These are phyloP conservation scores for Porites rus DNA, from an alignment of 92 coral and sea anemone species.

Conservation along the genomic window DNA sequence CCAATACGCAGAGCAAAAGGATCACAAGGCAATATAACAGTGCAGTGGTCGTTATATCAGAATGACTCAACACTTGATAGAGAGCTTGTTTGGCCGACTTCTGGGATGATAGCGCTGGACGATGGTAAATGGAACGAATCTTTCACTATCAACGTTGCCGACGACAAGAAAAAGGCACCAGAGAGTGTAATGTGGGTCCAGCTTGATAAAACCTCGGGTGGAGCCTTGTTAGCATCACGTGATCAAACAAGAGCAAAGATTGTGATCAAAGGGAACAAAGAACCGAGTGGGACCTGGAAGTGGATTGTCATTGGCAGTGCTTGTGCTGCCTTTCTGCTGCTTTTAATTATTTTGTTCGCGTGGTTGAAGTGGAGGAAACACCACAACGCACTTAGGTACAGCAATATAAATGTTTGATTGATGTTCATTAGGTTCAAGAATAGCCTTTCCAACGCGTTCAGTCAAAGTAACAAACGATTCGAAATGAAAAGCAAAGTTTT, in stretches of 20 bases:
- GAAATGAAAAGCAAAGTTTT: no score
- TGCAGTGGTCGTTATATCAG: slow-evolving; percentile 75
- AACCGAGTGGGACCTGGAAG: not conserved
- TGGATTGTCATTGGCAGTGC: slow-evolving; percentile 75
- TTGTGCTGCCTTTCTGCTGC: slow-evolving; percentile 35
- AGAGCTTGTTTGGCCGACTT: slow-evolving; percentile 72
- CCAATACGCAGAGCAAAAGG: slow-evolving; percentile 88
- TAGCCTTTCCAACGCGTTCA: no score
- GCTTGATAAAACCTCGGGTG: slow-evolving; percentile 63
- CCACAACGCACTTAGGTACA: slow-evolving; percentile 29
- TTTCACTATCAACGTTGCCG: slow-evolving; percentile 57
- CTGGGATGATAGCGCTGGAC: slow-evolving; percentile 60
- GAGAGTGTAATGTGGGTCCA: slow-evolving; percentile 60
- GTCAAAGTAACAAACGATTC: no score
- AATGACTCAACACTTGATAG: slow-evolving; percentile 48
- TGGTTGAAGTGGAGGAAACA: slow-evolving; percentile 23
- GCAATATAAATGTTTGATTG: no score
- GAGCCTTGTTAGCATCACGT: slow-evolving; percentile 71
- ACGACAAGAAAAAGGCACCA: slow-evolving; percentile 43
- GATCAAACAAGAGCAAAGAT: slow-evolving; percentile 57
- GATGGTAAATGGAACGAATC: slow-evolving; percentile 92
- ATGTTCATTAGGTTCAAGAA: no score
- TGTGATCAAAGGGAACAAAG: slow-evolving; percentile 24
- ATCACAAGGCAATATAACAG: slow-evolving; percentile 78
- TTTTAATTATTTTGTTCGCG: slow-evolving; percentile 38